Conservation (phyloP, 2,113 vertebrate genomes). For the Prochilodus magdalenae region DNA sequence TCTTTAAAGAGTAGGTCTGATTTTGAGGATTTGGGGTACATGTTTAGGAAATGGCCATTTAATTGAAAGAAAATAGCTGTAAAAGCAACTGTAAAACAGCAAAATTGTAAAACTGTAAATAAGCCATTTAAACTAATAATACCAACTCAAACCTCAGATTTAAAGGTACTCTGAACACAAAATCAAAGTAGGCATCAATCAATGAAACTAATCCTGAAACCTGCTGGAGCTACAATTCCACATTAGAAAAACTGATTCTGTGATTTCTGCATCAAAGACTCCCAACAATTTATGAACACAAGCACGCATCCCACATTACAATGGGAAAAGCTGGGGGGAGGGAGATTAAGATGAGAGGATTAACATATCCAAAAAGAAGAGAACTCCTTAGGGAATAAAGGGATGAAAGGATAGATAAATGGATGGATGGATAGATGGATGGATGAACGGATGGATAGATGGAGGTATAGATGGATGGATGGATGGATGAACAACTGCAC, state of each 20-base stretch:
- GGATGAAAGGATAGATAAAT: constrained; percentile 23
- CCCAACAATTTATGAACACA: constrained; percentile 42
- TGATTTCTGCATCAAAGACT: constrained; percentile 34
- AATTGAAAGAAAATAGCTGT: no score
- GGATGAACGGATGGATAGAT: constrained; percentile 7
- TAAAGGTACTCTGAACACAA: no score
- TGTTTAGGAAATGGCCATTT: no score
- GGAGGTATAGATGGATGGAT: constrained; percentile 28
- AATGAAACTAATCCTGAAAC: not conserved
- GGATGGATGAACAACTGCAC: constrained; percentile 51
- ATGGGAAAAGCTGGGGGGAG: not conserved
- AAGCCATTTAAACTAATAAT: no score
- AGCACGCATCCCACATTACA: constrained; percentile 18
- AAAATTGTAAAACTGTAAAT: no score
- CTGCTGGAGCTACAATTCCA: not conserved
- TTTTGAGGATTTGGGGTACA: no score
- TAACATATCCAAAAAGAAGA: not conserved
- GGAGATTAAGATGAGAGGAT: not conserved
- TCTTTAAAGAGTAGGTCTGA: no score
- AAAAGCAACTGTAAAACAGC: no score
- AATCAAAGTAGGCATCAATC: not conserved
- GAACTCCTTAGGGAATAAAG: not conserved
- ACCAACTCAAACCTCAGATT: no score
- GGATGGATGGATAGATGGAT: constrained; percentile 38
- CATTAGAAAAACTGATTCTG: not conserved